phyloP scores from a whole-genome alignment of 2,113 vertebrate species.

The Alligator sinensis region DNA sequence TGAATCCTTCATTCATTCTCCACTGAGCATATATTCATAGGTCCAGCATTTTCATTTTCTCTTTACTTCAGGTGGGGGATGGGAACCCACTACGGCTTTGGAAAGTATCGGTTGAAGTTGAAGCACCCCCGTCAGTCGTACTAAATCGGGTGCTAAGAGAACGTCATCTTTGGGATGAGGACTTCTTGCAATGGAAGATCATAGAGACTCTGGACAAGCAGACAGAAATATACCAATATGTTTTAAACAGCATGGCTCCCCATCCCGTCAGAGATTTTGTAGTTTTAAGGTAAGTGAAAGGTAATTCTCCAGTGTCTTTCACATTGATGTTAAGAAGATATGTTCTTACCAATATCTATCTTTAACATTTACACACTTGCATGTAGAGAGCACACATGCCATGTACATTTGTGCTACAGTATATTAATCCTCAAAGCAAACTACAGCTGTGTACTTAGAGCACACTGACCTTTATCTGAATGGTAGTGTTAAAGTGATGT shows the following conservation, averaged over 20 bases:
- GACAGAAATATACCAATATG: conserved; percentile 94
- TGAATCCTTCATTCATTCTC: not conserved
- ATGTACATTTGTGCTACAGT: not conserved
- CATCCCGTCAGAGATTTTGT: conserved; percentile 94
- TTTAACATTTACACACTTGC: not conserved
- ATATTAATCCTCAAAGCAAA: conserved; percentile 37
- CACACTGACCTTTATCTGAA: not conserved
- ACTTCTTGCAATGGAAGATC: conserved; percentile 97
- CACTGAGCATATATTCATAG: not conserved
- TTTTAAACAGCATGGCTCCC: conserved; percentile 94
- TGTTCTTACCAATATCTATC: not conserved
- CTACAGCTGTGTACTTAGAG: conserved; percentile 31
- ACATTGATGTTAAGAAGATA: not conserved
- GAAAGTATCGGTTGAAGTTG: conserved; percentile 93
- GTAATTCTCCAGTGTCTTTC: not conserved
- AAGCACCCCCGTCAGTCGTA: conserved; percentile 94
- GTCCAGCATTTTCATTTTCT: not conserved
- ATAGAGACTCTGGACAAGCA: conserved; percentile 92
- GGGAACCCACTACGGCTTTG: conserved; percentile 91
- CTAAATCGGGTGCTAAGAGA: conserved; percentile 94
- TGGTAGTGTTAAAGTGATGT: no score
- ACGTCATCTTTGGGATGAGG: conserved; percentile 96
- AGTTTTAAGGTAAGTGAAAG: conserved; percentile 88
- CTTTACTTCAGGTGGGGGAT: conserved; percentile 87
- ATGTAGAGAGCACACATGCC: not conserved